These are phyloP conservation scores for Torymus aiolomorphi DNA, from an alignment of 2,888 invertebrate genomes.

Conservation along the genomic window DNA sequence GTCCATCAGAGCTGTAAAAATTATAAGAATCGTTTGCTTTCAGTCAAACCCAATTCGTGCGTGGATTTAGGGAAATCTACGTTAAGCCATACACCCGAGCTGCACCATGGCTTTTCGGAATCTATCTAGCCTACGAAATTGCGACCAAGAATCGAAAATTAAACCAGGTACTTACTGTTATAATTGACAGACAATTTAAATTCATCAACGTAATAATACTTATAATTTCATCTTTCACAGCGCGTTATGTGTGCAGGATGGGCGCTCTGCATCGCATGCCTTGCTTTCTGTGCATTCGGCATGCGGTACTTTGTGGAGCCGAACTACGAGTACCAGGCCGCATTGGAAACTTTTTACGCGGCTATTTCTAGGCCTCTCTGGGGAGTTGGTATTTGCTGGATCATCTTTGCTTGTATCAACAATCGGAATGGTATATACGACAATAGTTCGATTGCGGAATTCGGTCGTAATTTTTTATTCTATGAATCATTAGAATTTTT, in stretches of 20 bases:
- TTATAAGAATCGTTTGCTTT: background rate
- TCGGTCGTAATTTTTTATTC: too few relatives aligned
- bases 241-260: slow-evolving; percentile 7
- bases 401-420: slow-evolving; percentile 76
- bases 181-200: background rate
- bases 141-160: background rate
- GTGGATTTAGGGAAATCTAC: background rate
- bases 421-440: slow-evolving; percentile 17
- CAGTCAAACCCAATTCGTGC: background rate
- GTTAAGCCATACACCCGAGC: slow-evolving; percentile 16
- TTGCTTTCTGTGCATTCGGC: slow-evolving; percentile 37
- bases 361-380: slow-evolving; percentile 74
- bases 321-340: slow-evolving; percentile 67
- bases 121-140: slow-evolving; percentile 31
- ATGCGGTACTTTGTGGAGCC: slow-evolving; percentile 63
- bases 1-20: background rate
- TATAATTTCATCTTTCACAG: background rate
- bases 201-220: background rate
- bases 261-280: background rate
- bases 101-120: slow-evolving; percentile 28
- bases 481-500: too few relatives aligned
- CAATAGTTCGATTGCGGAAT: too few relatives aligned
- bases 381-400: slow-evolving; percentile 76
- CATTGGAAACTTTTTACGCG: slow-evolving; percentile 71
- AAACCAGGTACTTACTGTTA: background rate